Evolutionary conservation across 2,797 vertebrate genomes (phyloP).

Genomic region (Sebastes cheni): DNA sequence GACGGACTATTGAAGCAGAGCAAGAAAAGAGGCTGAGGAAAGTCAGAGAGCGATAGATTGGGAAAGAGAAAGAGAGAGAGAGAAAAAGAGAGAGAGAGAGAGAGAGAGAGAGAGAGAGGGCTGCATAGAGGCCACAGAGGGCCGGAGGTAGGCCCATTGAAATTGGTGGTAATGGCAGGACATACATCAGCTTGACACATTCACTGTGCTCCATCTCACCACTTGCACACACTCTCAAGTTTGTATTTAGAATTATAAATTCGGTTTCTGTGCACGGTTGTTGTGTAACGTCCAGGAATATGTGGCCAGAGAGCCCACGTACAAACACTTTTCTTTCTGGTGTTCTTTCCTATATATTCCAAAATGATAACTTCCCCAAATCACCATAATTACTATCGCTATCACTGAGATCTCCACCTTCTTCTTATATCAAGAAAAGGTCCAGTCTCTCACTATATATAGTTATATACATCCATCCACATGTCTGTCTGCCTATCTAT

Average conservation of each 20-base stretch:
- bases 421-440: neutral
- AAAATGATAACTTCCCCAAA: neutral
- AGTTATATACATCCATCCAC: neutral
- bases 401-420: neutral
- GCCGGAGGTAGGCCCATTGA: constrained; percentile 21
- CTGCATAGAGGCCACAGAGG: constrained; percentile 24
- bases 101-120: neutral
- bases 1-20: constrained; percentile 14
- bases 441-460: neutral
- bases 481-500: neutral
- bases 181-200: constrained; percentile 67
- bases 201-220: constrained; percentile 1
- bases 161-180: constrained; percentile 57
- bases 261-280: neutral
- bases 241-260: constrained; percentile 2
- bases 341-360: neutral
- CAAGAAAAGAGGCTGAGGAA: constrained; percentile 5
- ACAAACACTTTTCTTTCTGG: neutral
- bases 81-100: too few relatives aligned
- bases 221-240: neutral
- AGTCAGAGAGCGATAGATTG: constrained; percentile 18
- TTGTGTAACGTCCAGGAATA: neutral
- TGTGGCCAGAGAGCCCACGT: neutral
- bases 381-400: neutral
- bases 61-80: neutral